Conservation (phyloP, 2,113 vertebrate species). For the Pelodiscus sinensis region DNA sequence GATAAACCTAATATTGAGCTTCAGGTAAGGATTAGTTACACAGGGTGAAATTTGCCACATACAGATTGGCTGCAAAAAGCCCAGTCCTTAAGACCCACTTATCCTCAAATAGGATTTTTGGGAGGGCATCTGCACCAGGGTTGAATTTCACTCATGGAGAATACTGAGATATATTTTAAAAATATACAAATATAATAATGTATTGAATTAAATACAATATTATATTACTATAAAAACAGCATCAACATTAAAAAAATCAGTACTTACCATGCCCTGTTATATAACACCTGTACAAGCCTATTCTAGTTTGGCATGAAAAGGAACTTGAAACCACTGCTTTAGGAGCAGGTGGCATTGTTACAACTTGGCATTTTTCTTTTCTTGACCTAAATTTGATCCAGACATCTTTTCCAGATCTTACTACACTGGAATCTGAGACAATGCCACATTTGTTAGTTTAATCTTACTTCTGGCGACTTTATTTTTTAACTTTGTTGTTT, state of each 20-base stretch:
- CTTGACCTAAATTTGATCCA: neutral
- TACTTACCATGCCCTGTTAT: neutral
- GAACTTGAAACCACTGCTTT: neutral
- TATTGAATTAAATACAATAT: too few relatives aligned
- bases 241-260: neutral
- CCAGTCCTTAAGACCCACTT: neutral
- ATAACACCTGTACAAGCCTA: neutral
- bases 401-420: neutral
- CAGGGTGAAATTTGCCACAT: neutral
- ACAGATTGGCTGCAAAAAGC: neutral
- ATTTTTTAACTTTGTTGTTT: neutral
- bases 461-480: neutral
- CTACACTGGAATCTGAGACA: neutral
- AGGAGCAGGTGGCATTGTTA: neutral
- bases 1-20: neutral
- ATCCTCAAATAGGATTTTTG: neutral
- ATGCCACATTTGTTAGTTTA: neutral
- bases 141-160: neutral
- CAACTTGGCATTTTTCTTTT: rapidly evolving
- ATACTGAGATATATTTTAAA: neutral
- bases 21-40: neutral
- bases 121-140: neutral
- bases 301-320: neutral
- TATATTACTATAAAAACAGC: neutral
- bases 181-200: neutral